phyloP scores from a whole-genome alignment of 2,797 vertebrate genomes.

The Schizopygopsis pylzovi region DNA sequence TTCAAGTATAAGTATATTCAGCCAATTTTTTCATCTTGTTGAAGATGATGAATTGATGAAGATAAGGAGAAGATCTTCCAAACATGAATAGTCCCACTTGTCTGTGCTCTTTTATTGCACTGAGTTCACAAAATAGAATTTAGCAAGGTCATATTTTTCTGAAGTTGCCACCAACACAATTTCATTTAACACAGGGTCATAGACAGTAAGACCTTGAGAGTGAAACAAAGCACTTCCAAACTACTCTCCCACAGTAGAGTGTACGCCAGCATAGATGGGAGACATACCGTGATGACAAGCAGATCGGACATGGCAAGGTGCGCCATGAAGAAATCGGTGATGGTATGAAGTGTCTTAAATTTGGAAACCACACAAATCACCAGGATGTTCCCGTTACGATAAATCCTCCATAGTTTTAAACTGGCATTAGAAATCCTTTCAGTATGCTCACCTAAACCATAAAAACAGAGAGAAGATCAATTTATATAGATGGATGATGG shows the following conservation, averaged over 20 bases:
- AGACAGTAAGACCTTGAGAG: conserved; percentile 87
- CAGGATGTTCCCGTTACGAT: conserved; percentile 82
- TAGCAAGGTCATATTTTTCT: background rate
- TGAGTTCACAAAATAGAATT: background rate
- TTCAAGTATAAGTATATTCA: conserved; percentile 2
- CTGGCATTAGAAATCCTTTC: background rate
- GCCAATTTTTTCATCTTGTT: background rate
- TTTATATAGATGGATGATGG: background rate
- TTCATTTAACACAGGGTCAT: conserved; percentile 90
- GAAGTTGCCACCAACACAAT: conserved; percentile 81
- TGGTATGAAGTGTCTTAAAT: conserved; percentile 89
- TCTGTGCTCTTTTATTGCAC: too few species aligned
- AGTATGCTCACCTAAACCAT: background rate
- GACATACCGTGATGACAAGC: conserved; percentile 89
- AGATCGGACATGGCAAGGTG: conserved; percentile 91
- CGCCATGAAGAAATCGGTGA: conserved; percentile 94
- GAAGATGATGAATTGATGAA: background rate
- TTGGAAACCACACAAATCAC: conserved; percentile 92
- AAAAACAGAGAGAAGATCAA: background rate
- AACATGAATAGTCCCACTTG: background rate
- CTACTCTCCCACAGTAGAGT: conserved; percentile 90
- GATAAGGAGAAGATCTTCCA: conserved; percentile 7
- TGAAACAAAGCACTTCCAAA: conserved; percentile 72
- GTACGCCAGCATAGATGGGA: conserved; percentile 92
- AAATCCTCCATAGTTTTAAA: background rate